These are phyloP conservation scores for Lanistes nyassanus DNA, from an alignment of 1,140 invertebrate genomes.

Conservation along the genomic window DNA sequence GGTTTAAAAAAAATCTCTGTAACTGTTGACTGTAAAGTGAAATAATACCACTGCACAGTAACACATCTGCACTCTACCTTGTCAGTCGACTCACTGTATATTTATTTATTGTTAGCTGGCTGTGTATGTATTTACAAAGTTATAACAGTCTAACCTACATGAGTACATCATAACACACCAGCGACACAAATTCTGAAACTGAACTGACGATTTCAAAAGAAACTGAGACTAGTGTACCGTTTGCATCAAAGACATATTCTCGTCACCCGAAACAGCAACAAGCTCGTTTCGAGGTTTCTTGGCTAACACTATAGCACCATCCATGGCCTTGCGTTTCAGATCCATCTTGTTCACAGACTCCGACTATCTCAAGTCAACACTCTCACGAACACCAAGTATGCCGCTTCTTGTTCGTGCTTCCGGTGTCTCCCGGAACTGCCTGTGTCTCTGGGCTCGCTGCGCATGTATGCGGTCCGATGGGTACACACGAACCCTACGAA, in stretches of 20 bases:
- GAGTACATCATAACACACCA: too few species aligned
- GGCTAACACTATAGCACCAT: slow-evolving; percentile 76
- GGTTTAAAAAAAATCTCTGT: too few species aligned
- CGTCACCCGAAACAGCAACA: slow-evolving; percentile 64
- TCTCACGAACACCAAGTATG: background rate
- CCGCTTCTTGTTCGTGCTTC: background rate
- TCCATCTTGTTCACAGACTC: slow-evolving; percentile 45
- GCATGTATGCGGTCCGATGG: too few species aligned
- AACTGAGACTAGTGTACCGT: slow-evolving; percentile 50
- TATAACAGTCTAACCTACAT: too few species aligned
- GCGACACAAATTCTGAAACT: background rate
- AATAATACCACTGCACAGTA: too few species aligned
- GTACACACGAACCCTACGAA: too few species aligned
- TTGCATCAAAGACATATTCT: slow-evolving; percentile 41
- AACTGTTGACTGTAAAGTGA: too few species aligned
- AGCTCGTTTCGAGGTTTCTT: slow-evolving; percentile 79
- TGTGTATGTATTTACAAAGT: too few species aligned
- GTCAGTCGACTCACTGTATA: too few species aligned
- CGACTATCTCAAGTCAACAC: background rate
- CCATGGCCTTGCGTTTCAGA: slow-evolving; percentile 65
- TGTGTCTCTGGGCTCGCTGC: background rate
- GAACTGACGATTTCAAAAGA: too few species aligned
- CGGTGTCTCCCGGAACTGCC: slow-evolving; percentile 5
- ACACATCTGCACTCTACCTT: too few species aligned
- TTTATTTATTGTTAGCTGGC: too few species aligned